Evolutionary conservation across 2,113 vertebrate genomes (phyloP).

Genomic region (Brachirus orientalis): DNA sequence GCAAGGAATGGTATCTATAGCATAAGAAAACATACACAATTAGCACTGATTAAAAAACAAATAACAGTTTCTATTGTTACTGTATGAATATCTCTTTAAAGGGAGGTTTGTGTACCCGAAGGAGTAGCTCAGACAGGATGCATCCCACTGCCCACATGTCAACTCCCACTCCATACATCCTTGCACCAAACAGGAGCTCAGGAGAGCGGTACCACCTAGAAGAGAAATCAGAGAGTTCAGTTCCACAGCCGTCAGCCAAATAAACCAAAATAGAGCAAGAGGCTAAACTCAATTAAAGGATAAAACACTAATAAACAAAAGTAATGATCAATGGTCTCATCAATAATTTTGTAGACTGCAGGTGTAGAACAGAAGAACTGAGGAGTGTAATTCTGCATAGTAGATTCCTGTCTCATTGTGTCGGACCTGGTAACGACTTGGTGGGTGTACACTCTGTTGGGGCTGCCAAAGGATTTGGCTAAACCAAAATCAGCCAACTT

Average conservation of each 20-base stretch:
- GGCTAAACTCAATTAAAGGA: background rate
- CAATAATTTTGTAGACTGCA: too few relatives aligned
- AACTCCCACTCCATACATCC: conserved; percentile 97
- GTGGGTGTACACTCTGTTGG: conserved; percentile 95
- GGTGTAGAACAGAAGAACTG: background rate
- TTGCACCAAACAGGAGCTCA: conserved; percentile 94
- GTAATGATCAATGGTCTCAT: background rate
- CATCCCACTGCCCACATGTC: conserved; percentile 99
- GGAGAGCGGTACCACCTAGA: conserved; percentile 96
- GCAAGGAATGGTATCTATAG: conserved; percentile 93
- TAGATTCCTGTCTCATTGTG: too few relatives aligned
- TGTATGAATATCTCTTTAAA: conserved; percentile 4
- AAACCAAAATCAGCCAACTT: conserved; percentile 98
- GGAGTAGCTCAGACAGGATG: conserved; percentile 95
- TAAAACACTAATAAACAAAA: background rate
- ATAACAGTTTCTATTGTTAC: background rate
- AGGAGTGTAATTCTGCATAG: background rate
- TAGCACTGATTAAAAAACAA: conserved; percentile 1
- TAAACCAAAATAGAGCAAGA: background rate
- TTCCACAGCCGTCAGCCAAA: background rate
- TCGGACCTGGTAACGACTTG: conserved; percentile 96
- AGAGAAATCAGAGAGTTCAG: conserved; percentile 26
- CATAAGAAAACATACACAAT: conserved; percentile 12
- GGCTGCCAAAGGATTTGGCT: conserved; percentile 97
- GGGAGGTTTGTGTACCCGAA: conserved; percentile 82